Conservation (phyloP, 2,113 vertebrate genomes). For the Todiramphus chloris region DNA sequence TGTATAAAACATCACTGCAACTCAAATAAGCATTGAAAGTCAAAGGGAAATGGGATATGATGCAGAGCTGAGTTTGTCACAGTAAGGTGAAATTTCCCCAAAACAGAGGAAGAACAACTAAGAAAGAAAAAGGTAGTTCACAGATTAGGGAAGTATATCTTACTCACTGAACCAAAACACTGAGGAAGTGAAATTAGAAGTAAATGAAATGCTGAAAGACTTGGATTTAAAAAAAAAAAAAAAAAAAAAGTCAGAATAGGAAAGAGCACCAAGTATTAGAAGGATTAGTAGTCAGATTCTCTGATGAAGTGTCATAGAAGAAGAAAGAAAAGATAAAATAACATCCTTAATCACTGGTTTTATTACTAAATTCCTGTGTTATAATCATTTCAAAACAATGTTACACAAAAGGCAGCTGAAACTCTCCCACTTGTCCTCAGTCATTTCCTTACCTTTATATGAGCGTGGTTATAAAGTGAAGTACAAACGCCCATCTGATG, state of each 20-base stretch:
- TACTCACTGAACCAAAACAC: neutral
- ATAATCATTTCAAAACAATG: neutral
- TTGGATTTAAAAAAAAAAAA: neutral
- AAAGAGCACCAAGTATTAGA: neutral
- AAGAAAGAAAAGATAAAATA: neutral
- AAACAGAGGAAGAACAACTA: constrained; percentile 36
- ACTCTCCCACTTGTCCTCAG: neutral
- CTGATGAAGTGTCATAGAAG: neutral
- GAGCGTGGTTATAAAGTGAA: neutral
- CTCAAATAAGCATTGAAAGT: neutral
- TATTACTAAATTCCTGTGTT: neutral
- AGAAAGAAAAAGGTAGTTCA: constrained; percentile 20
- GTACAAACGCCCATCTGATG: neutral
- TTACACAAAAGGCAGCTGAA: neutral
- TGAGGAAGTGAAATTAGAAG: constrained; percentile 46
- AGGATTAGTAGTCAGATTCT: neutral
- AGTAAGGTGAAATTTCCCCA: neutral
- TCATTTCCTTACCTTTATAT: neutral
- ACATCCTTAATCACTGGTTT: neutral
- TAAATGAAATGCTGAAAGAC: neutral
- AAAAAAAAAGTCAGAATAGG: neutral
- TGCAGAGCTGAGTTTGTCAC: neutral
- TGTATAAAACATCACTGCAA: neutral
- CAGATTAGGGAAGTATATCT: constrained; percentile 23
- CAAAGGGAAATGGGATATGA: neutral